These are phyloP conservation scores for Eretmochelys imbricata DNA, from an alignment of 2,113 vertebrate species.

Conservation along the genomic window DNA sequence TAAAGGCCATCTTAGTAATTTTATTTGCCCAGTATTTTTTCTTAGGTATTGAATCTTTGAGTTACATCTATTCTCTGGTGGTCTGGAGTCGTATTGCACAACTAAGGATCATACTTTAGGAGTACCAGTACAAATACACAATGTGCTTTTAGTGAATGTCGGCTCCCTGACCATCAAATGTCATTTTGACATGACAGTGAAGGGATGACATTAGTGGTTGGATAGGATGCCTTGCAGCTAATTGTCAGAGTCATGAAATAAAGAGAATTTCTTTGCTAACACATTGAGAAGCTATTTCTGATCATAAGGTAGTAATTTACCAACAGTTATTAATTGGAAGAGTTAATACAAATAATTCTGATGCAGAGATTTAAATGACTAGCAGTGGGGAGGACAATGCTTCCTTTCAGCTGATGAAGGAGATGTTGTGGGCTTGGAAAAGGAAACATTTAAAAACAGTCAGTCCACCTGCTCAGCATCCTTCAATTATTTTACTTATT, in stretches of 20 bases:
- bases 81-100: background rate
- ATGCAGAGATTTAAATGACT: background rate
- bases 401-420: background rate
- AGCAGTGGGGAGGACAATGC: background rate
- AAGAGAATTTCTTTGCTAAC: background rate
- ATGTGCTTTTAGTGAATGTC: background rate
- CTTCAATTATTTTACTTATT: background rate
- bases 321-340: background rate
- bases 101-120: background rate
- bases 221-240: background rate
- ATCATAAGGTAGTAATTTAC: background rate
- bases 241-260: background rate
- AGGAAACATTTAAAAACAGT: background rate
- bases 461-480: background rate
- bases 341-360: background rate
- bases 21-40: background rate
- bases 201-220: background rate
- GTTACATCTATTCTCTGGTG: accelerated
- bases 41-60: background rate
- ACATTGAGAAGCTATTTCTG: background rate
- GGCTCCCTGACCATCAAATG: background rate
- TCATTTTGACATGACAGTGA: background rate
- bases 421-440: background rate
- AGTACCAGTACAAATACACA: background rate
- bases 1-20: conserved; percentile 13